Evolutionary conservation across 2,888 invertebrate species (phyloP), one percentile per base, ranked within the genome.

Genomic region (Anoncus sp.): DNA sequence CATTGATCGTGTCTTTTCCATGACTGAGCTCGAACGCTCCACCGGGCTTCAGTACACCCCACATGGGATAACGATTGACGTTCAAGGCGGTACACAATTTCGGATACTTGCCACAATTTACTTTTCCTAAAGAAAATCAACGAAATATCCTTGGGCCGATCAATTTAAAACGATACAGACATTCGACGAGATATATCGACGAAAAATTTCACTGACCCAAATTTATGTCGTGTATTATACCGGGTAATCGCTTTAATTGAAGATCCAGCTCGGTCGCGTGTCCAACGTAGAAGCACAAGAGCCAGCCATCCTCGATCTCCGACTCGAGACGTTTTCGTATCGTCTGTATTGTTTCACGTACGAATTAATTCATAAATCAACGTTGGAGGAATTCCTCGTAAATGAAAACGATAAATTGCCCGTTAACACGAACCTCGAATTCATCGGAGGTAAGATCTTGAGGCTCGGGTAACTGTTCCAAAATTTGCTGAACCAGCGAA

Each of bases 21-120:
- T 95, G 94, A 88, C 94, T 93, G 14, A 95, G 92, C 87, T 97
- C 97, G 90, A 96, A 95, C 0, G 94, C 95, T 3, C 97, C 96
- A 22, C 95, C 95, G 1, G 92, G 91, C 88, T 97, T 97, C 81
- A 97, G 92, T 6, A 96, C 92, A 14, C 94, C 95, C 94, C 96
- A 96, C 16, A 94, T 92, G 0, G 97, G 96, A 83, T 94, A 92
- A 4, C 92, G 89, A 5, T 92, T 92, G 2, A 94, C 92, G 83
- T 94, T 94, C 14, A 95, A 88, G 5, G 93, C 93, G 0, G 90
- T 86, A 85, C 96, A 96, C 1, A 95, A 88, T 22, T 92, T 91
- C 0, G 92, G 82, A 89, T 93, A 92, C 78, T 89, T 91, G 2
- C 93, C 94, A 85, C 96, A 96, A 85, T 95, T 93, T 3, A 95